Evolutionary conservation across 2,113 vertebrate species (phyloP).

Genomic region (Grantiella picta): DNA sequence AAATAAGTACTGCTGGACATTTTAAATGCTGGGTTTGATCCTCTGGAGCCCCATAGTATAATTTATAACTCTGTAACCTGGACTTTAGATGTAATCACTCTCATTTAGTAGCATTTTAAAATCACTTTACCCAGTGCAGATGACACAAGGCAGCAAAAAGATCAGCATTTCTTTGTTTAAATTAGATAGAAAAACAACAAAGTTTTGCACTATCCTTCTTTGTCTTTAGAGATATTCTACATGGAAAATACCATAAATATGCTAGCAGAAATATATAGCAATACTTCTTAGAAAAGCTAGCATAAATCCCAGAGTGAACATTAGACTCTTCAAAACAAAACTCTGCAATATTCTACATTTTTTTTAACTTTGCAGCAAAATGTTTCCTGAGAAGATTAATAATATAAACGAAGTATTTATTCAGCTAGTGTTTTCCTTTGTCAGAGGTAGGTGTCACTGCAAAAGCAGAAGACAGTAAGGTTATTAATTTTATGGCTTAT

Average conservation of each 20-base stretch:
- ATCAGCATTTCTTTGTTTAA: background rate
- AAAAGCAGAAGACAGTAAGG: background rate
- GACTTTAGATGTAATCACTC: background rate
- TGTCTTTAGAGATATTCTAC: background rate
- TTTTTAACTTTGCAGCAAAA: background rate
- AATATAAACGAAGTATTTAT: background rate
- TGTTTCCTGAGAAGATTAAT: background rate
- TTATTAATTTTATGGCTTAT: background rate
- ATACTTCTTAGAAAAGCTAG: background rate
- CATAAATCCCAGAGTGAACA: background rate
- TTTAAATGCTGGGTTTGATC: background rate
- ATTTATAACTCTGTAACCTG: background rate
- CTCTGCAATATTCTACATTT: background rate
- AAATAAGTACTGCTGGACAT: background rate
- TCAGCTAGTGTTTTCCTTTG: background rate
- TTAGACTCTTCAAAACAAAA: background rate
- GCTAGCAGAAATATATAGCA: background rate
- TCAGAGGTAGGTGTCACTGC: background rate
- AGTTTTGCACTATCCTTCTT: background rate
- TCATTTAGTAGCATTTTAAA: background rate
- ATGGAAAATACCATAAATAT: background rate
- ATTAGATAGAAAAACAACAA: background rate
- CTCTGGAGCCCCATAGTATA: background rate
- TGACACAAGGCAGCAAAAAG: background rate
- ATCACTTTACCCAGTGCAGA: background rate